Base-by-base conservation (phyloP, 2,113 vertebrate genomes). In the Urocolius indicus region DNA sequence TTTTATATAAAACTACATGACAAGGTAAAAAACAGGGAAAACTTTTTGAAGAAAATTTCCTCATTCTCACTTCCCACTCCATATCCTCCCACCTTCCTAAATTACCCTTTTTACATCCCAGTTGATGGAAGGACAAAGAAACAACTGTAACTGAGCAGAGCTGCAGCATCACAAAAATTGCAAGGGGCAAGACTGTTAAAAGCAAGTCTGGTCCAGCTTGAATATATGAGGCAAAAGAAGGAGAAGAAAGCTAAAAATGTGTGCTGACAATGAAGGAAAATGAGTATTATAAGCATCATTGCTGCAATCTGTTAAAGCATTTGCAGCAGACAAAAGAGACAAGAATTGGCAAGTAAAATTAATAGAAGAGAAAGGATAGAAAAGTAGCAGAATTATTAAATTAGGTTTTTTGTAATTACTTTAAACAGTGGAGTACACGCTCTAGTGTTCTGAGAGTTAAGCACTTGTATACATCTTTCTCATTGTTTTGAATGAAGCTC, bases 21-120 rank as follows among this genome's bases (percentile, higher is more conserved):
- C 75, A 93, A 95, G 82, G 59, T 94, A 79, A 94, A 94, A 95
- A 85, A 52, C 36, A 78, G 63, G 54, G 84, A 76, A 92, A 95
- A 91, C 49, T 93, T 95, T 88, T 48, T 81, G 82, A 85, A 93
- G 87, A 94, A 69, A 66, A 89, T 95, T 96, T 92, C 94, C 75
- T 96, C 94, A 95, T 95, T 78, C 71, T 93, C 93, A 95, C 95
- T 95, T 91, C 94, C 93, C 94, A 93, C 93, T 97, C 92, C 67
- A 79, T 95, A 93, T 95, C 96, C 95, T 97, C 93, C 94, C 94
- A 95, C 95, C 84, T 96, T 95, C 87, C 92, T 94, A 97, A 97
- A 97, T 96, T 95, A 95, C 75, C 83, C 84, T 95, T 95, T 96
- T 91, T 96, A 89, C 95, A 87, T 97, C 91, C 96, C 90, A 93